Conservation (phyloP, 2,113 vertebrate species). For the cat (Felis catus) region F.catus_Fca126_mat1.0 CM031420.1:69281501-69282000, state of each 20-base stretch:
- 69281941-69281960: neutral
- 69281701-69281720: neutral
- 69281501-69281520: neutral
- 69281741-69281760: neutral
- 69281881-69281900: neutral
- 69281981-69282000: neutral
- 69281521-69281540: neutral
- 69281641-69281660: neutral
- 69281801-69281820: neutral
- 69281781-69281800: neutral
- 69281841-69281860: neutral
- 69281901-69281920: neutral
- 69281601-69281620: neutral
- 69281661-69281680: neutral
- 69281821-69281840: neutral
- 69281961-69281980: neutral
- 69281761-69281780: neutral
- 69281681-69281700: neutral
- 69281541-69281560: neutral
- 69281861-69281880: neutral
- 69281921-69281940: neutral
- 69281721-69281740: neutral
- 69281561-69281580: neutral
- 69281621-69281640: neutral
- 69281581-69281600: neutral